Percentiles rank a stretch among this genome's conserved stretches.
phyloP scores from a whole-genome alignment of 1,140 invertebrate genomes.

The Dendrolimus punctatus region DNA sequence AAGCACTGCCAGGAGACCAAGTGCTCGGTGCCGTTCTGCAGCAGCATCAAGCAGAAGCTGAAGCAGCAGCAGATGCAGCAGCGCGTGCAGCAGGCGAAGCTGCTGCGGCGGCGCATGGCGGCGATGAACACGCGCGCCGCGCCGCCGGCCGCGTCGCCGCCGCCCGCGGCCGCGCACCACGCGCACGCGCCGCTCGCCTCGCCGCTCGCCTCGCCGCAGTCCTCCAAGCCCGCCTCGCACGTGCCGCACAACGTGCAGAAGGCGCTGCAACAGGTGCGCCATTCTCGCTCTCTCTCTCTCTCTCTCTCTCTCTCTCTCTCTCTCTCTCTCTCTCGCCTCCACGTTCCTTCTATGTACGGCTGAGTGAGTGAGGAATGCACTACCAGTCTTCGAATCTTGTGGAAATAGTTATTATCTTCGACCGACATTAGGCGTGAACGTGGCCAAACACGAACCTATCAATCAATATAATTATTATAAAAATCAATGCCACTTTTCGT shows the following conservation, averaged over 20 bases:
- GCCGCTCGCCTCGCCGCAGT: constrained; percentile 34
- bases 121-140: constrained; percentile 87
- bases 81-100: constrained; percentile 89
- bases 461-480: too few species aligned
- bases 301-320: too few species aligned
- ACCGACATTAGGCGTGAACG: too few species aligned
- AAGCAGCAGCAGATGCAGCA: constrained; percentile 97
- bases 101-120: constrained; percentile 91
- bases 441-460: too few species aligned
- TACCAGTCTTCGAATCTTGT: too few species aligned
- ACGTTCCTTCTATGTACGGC: too few species aligned
- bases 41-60: constrained; percentile 97
- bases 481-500: too few species aligned
- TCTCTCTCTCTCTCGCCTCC: too few species aligned
- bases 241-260: constrained; percentile 86
- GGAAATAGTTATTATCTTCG: too few species aligned
- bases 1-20: constrained; percentile 98
- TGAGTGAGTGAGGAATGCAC: too few species aligned
- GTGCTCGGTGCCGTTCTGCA: constrained; percentile 98
- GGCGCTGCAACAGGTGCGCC: constrained; percentile 87
- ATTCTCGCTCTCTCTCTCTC: too few species aligned
- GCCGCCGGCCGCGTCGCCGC: constrained; percentile 50
- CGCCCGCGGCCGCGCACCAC: constrained; percentile 43
- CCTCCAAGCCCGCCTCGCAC: constrained; percentile 26
- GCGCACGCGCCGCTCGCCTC: constrained; percentile 39